Percentiles rank a stretch among this genome's conserved stretches.
Evolutionary conservation across 2,888 invertebrate species (phyloP).

Genomic region (Tricholauxania praeusta): DNA sequence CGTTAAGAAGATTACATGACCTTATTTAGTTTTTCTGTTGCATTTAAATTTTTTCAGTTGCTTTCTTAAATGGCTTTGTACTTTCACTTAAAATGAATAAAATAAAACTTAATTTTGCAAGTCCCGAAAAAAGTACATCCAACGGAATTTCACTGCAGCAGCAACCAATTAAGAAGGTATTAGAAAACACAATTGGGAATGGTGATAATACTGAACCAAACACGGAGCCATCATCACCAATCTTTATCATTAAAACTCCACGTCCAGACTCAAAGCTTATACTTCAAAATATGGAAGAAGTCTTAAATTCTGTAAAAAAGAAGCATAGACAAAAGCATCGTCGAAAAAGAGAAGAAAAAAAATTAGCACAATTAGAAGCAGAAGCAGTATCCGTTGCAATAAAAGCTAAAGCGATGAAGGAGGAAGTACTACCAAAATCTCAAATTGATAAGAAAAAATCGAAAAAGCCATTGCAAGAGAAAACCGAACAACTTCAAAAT

Average conservation of each 20-base stretch:
- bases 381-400: conserved; percentile 47
- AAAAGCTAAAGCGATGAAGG: conserved; percentile 10
- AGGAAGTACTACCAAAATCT: conserved; percentile 40
- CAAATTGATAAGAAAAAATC: conserved; percentile 41
- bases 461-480: conserved; percentile 54
- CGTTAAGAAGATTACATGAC: too few relatives aligned
- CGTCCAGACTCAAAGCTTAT: conserved; percentile 64
- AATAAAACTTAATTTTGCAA: conserved; percentile 56
- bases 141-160: conserved; percentile 40
- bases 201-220: background rate
- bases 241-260: conserved; percentile 58
- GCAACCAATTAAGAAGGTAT: conserved; percentile 35
- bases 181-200: conserved; percentile 45
- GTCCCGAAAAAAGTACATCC: conserved; percentile 45
- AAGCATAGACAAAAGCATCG: conserved; percentile 65
- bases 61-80: conserved; percentile 39
- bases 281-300: conserved; percentile 66
- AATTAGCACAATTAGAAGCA: conserved; percentile 56
- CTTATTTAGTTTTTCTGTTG: too few relatives aligned
- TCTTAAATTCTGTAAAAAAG: conserved; percentile 64
- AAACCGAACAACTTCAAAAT: conserved; percentile 53
- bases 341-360: conserved; percentile 62
- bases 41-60: too few relatives aligned
- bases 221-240: conserved; percentile 28
- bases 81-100: conserved; percentile 54